These are phyloP conservation scores for Drosophila suboccidentalis DNA, from an alignment of 2,888 invertebrate genomes.

Conservation along the genomic window DNA sequence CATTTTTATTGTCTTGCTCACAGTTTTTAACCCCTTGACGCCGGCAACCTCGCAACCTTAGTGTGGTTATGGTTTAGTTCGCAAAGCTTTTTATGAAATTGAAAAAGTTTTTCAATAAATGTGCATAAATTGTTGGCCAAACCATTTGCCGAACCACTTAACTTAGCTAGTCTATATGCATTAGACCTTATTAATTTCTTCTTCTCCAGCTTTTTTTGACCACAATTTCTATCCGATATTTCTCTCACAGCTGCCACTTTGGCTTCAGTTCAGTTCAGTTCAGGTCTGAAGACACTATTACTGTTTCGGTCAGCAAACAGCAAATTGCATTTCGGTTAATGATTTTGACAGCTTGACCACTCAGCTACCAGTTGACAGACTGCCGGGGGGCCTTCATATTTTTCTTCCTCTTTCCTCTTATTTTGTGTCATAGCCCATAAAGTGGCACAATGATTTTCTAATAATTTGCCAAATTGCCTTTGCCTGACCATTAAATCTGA, in stretches of 20 bases:
- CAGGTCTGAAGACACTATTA: constrained; percentile 8
- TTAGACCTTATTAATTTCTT: constrained; percentile 48
- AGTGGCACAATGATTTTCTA: constrained; percentile 82
- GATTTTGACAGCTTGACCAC: constrained; percentile 57
- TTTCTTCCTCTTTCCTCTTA: constrained; percentile 24
- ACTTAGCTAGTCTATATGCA: constrained; percentile 33
- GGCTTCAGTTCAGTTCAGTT: constrained; percentile 5
- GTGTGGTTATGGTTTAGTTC: constrained; percentile 48
- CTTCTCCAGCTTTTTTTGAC: constrained; percentile 3
- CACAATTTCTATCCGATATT: constrained; percentile 7
- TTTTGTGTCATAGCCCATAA: constrained; percentile 48
- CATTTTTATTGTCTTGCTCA: constrained; percentile 63
- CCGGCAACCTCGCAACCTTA: constrained; percentile 19
- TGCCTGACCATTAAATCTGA: constrained; percentile 77
- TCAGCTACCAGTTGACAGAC: constrained; percentile 8
- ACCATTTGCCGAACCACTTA: constrained; percentile 18
- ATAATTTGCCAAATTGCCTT: constrained; percentile 83
- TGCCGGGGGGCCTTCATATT: constrained; percentile 58
- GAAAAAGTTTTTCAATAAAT: constrained; percentile 84
- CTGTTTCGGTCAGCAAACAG: constrained; percentile 13
- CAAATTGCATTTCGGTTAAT: constrained; percentile 55
- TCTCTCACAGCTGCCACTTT: constrained; percentile 10
- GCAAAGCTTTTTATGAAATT: constrained; percentile 77
- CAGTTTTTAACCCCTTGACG: constrained; percentile 65
- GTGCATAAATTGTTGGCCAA: constrained; percentile 55